phyloP scores from a whole-genome alignment of 1,140 invertebrate species.

The Drosophila kurseongensis region DNA sequence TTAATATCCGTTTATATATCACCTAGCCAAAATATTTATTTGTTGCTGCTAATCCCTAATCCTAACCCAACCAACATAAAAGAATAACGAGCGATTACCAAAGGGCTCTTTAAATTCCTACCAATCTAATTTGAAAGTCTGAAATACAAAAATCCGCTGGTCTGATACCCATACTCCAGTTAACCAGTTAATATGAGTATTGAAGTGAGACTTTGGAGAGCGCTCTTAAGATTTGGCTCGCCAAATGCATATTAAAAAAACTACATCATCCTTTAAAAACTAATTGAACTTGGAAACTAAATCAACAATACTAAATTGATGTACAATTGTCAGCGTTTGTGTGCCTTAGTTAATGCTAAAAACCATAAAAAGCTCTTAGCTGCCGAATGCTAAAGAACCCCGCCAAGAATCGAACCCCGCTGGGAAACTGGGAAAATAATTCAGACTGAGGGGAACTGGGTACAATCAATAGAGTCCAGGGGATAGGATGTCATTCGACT shows the following conservation, averaged over 20 bases:
- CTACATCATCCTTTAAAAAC: conserved; percentile 2
- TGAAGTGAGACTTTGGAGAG: not conserved
- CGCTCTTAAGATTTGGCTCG: conserved; percentile 25
- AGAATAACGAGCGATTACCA: conserved; percentile 7
- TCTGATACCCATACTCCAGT: not conserved
- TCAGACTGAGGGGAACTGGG: not conserved
- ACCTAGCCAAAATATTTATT: conserved; percentile 69
- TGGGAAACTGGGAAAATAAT: not conserved
- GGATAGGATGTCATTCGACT: not conserved
- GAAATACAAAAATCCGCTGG: not conserved
- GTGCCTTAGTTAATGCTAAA: conserved; percentile 50
- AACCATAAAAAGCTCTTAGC: conserved; percentile 29
- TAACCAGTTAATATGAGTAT: not conserved
- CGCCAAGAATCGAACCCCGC: conserved; percentile 20
- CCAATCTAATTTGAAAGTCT: not conserved
- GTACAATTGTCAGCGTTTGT: conserved; percentile 45
- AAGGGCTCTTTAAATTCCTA: not conserved
- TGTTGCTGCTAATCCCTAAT: conserved; percentile 68
- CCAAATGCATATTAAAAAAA: conserved; percentile 24
- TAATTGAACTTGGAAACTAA: conserved; percentile 45
- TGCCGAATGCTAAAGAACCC: conserved; percentile 40
- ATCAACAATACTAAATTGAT: conserved; percentile 43
- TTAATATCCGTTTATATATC: conserved; percentile 50
- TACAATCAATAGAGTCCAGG: not conserved
- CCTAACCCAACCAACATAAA: conserved; percentile 34